These are phyloP conservation scores for Synergus umbraculus DNA, from an alignment of 2,888 invertebrate genomes.

Conservation along the genomic window DNA sequence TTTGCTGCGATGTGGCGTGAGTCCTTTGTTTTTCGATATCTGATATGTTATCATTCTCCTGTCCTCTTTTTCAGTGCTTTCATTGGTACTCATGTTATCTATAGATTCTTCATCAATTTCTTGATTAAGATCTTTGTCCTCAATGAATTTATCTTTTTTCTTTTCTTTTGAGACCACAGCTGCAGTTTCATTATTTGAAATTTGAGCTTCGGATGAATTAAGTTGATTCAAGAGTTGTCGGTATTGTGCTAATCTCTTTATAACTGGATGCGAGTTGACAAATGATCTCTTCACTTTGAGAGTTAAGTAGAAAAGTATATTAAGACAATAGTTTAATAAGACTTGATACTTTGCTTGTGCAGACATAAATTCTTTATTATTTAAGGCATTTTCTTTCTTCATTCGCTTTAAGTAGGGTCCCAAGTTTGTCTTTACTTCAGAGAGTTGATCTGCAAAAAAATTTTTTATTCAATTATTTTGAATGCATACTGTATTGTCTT, in stretches of 20 bases:
- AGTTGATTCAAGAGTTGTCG: conserved; percentile 87
- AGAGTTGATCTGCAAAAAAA: conserved; percentile 77
- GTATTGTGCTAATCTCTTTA: conserved; percentile 90
- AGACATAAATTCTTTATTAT: conserved; percentile 84
- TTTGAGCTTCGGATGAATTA: conserved; percentile 84
- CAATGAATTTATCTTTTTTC: conserved; percentile 47
- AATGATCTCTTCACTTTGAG: conserved; percentile 87
- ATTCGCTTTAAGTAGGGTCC: conserved; percentile 84
- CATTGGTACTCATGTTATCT: conserved; percentile 50
- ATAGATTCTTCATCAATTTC: conserved; percentile 51
- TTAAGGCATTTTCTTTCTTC: conserved; percentile 81
- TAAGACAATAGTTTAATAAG: conserved; percentile 89
- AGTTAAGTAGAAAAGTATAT: conserved; percentile 91
- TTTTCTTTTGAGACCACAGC: conserved; percentile 47
- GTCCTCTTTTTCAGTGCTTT: conserved; percentile 60
- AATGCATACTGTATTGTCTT: neutral
- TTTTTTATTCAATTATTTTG: conserved; percentile 10
- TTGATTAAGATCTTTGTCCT: conserved; percentile 56
- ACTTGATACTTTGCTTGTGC: conserved; percentile 85
- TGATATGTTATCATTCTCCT: conserved; percentile 94
- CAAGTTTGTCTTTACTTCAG: conserved; percentile 83
- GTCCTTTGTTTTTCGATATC: conserved; percentile 97
- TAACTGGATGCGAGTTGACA: conserved; percentile 92
- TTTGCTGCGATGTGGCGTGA: conserved; percentile 94
- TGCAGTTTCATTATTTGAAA: conserved; percentile 74